These are phyloP conservation scores for Gastrophysa polygoni DNA, from an alignment of 2,888 invertebrate species.

Conservation along the genomic window DNA sequence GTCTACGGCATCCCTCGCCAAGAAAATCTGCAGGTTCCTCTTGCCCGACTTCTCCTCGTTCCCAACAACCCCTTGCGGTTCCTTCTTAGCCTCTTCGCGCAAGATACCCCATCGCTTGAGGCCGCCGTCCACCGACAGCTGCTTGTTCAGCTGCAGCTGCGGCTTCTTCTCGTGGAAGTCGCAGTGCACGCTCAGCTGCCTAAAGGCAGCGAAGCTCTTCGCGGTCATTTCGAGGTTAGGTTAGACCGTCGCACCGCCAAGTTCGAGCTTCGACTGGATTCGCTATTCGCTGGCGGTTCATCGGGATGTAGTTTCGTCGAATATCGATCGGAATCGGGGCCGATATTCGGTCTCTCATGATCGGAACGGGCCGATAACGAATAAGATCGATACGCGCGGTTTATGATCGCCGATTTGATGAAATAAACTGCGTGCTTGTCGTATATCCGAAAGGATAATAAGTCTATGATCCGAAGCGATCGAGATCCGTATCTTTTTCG, in stretches of 20 bases:
- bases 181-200: conserved; percentile 53
- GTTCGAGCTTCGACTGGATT: too few species aligned
- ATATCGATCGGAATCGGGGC: conserved; percentile 57
- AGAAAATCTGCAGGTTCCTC: too few species aligned
- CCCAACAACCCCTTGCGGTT: too few species aligned
- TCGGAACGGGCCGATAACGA: neutral
- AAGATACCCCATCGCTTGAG: conserved; percentile 37
- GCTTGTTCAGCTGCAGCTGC: conserved; percentile 49
- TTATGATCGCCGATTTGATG: neutral
- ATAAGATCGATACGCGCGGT: neutral
- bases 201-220: conserved; percentile 49
- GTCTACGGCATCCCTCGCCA: too few species aligned
- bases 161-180: conserved; percentile 40
- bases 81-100: conserved; percentile 52
- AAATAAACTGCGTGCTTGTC: neutral
- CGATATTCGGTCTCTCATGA: conserved; percentile 31
- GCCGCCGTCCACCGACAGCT: conserved; percentile 50
- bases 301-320: conserved; percentile 45
- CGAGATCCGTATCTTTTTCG: neutral
- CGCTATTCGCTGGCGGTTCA: conserved; percentile 38
- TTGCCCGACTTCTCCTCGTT: too few species aligned
- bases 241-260: conserved; percentile 19
- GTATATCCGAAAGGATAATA: too few species aligned
- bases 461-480: too few species aligned
- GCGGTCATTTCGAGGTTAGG: conserved; percentile 8